These are phyloP conservation scores for Podarcis lilfordi DNA, from an alignment of 2,797 vertebrate genomes.

Conservation along the genomic window DNA sequence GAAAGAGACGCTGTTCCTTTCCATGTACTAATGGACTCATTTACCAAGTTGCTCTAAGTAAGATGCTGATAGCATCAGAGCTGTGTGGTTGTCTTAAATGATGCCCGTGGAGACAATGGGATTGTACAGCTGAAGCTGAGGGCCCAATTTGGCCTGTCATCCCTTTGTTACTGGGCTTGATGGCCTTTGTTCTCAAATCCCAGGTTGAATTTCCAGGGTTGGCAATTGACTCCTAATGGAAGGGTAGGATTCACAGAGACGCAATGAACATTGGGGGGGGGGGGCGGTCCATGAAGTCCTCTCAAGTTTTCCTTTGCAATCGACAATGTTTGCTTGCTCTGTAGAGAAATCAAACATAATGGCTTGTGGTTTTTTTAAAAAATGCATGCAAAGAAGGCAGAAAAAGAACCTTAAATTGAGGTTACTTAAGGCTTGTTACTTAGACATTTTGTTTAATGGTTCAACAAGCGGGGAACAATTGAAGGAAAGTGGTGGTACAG, in stretches of 20 bases:
- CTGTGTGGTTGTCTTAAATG: slow-evolving; percentile 1
- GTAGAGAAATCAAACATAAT: slow-evolving; percentile 14
- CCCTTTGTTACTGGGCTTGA: slow-evolving; percentile 21
- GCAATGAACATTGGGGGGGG: neutral
- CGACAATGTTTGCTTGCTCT: neutral
- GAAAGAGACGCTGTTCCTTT: neutral
- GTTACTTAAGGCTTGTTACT: neutral
- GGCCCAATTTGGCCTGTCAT: slow-evolving; percentile 10
- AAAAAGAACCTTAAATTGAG: neutral
- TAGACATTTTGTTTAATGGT: neutral
- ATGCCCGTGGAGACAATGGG: slow-evolving; percentile 5
- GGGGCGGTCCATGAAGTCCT: neutral
- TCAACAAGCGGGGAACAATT: neutral
- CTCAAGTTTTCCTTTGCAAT: neutral
- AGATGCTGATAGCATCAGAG: neutral
- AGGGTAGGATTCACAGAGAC: neutral
- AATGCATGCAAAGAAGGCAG: neutral
- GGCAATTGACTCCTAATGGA: neutral
- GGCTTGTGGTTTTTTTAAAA: neutral
- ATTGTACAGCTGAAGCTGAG: slow-evolving; percentile 14
- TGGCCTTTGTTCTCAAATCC: slow-evolving; percentile 18
- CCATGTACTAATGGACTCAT: neutral
- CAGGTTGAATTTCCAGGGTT: slow-evolving; percentile 16
- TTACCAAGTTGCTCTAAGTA: slow-evolving; percentile 18
- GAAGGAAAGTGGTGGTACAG: neutral